Conservation (phyloP, 2,888 invertebrate species). For the Parelbella ahira region DNA sequence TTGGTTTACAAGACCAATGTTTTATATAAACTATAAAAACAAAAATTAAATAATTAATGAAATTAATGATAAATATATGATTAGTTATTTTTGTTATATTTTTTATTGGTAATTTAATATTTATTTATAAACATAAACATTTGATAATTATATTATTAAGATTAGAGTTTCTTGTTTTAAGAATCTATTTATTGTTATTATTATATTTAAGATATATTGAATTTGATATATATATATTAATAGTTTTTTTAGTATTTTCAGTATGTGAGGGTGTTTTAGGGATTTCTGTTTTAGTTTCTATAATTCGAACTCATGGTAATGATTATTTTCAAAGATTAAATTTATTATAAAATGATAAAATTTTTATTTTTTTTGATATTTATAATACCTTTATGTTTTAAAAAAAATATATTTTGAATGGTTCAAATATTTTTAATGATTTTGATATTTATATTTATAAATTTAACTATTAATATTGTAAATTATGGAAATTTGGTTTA, state of each 20-base stretch:
- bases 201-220: conserved; percentile 64
- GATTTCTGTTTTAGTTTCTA: conserved; percentile 80
- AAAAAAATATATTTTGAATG: conserved; percentile 74
- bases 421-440: conserved; percentile 74
- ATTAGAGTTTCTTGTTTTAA: conserved; percentile 82
- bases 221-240: conserved; percentile 77
- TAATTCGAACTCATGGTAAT: conserved; percentile 83
- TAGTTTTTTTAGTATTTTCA: conserved; percentile 82
- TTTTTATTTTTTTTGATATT: conserved; percentile 69
- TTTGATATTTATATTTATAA: conserved; percentile 72
- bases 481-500: conserved; percentile 61
- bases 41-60: too few species aligned
- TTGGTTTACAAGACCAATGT: conserved; percentile 86
- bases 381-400: conserved; percentile 75
- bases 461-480: conserved; percentile 50
- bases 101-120: conserved; percentile 73
- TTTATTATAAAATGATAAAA: conserved; percentile 81
- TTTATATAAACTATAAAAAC: conserved; percentile 84
- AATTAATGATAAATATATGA: conserved; percentile 72
- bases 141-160: conserved; percentile 81
- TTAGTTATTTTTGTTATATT: conserved; percentile 68
- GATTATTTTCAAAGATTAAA: conserved; percentile 82
- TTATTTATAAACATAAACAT: conserved; percentile 80
- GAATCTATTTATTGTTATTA: conserved; percentile 75
- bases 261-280: conserved; percentile 85